Conservation (phyloP, 2,888 invertebrate genomes). For the Mechanitis mazaeus region DNA sequence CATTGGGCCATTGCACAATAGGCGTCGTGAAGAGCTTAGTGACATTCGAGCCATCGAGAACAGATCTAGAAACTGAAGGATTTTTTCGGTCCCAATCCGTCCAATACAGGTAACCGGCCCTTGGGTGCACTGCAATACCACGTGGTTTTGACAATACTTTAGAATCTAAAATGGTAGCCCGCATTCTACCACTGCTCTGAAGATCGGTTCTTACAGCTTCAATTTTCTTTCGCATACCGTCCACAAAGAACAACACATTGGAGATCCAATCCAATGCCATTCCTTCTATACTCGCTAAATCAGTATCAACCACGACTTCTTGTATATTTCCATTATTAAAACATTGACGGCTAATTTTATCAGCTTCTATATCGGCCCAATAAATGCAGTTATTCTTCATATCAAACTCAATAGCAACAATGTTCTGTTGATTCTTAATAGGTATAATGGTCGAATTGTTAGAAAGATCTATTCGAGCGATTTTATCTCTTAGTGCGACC, state of each 20-base stretch:
- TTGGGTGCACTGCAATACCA: slow-evolving; percentile 90
- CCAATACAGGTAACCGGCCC: slow-evolving; percentile 87
- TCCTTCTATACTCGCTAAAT: slow-evolving; percentile 88
- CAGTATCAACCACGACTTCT: slow-evolving; percentile 84
- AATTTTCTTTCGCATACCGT: slow-evolving; percentile 86
- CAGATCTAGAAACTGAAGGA: slow-evolving; percentile 87
- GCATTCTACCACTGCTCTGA: slow-evolving; percentile 79
- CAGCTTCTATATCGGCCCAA: slow-evolving; percentile 90
- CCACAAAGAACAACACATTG: slow-evolving; percentile 90
- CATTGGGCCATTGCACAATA: slow-evolving; percentile 90
- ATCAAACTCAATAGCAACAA: slow-evolving; percentile 92
- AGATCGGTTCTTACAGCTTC: slow-evolving; percentile 85
- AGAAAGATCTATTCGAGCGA: slow-evolving; percentile 82
- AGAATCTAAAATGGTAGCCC: slow-evolving; percentile 84
- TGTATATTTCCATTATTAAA: slow-evolving; percentile 80
- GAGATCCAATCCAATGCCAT: slow-evolving; percentile 94
- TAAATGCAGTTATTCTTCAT: slow-evolving; percentile 89
- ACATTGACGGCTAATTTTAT: slow-evolving; percentile 87
- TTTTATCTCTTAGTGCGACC: slow-evolving; percentile 85
- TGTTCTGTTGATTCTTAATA: slow-evolving; percentile 83
- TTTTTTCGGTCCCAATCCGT: slow-evolving; percentile 90
- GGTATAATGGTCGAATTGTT: slow-evolving; percentile 81
- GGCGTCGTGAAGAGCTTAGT: slow-evolving; percentile 80
- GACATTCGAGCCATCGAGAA: slow-evolving; percentile 85
- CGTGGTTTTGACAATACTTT: slow-evolving; percentile 83